Evolutionary conservation across 30 jellyfish, hydroid and myxozoan species (phyloP).

Genomic region (Nemopilema nomurai): DNA sequence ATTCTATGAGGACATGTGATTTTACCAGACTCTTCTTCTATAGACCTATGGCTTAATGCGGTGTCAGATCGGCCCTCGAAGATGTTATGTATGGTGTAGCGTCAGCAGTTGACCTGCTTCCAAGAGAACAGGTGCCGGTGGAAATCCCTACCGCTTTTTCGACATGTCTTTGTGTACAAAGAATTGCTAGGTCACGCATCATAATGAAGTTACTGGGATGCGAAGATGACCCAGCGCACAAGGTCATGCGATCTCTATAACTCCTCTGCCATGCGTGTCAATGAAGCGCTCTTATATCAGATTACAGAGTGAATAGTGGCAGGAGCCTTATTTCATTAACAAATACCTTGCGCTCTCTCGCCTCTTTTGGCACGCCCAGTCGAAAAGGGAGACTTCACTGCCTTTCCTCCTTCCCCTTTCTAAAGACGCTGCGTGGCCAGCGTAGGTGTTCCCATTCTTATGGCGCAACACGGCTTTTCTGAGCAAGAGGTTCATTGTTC

Average conservation of each 20-base stretch:
- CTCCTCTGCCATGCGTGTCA: slow-evolving; percentile 4
- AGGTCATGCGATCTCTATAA: slow-evolving; percentile 43
- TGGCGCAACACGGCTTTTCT: no score
- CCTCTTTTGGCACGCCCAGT: slow-evolving; percentile 9
- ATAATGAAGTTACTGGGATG: slow-evolving; percentile 38
- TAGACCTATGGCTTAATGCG: background rate
- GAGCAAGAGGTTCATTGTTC: no score
- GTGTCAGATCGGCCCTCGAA: background rate
- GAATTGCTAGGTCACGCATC: slow-evolving; percentile 52
- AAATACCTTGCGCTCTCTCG: background rate
- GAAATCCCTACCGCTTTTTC: slow-evolving; percentile 39
- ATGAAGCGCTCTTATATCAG: slow-evolving; percentile 1
- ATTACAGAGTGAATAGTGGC: slow-evolving; percentile 2
- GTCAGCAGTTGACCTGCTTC: background rate
- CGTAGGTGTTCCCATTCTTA: background rate
- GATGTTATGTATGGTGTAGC: background rate
- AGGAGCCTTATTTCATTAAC: background rate
- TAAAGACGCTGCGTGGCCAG: background rate
- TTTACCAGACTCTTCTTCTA: background rate
- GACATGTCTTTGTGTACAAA: background rate
- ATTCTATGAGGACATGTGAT: no score
- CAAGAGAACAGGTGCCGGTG: slow-evolving; percentile 37
- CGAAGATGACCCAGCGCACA: slow-evolving; percentile 46
- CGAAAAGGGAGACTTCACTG: background rate
- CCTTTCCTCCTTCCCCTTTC: background rate